phyloP scores from a whole-genome alignment of 2,888 invertebrate genomes.

The Hirtodrosophila trivittata region DNA sequence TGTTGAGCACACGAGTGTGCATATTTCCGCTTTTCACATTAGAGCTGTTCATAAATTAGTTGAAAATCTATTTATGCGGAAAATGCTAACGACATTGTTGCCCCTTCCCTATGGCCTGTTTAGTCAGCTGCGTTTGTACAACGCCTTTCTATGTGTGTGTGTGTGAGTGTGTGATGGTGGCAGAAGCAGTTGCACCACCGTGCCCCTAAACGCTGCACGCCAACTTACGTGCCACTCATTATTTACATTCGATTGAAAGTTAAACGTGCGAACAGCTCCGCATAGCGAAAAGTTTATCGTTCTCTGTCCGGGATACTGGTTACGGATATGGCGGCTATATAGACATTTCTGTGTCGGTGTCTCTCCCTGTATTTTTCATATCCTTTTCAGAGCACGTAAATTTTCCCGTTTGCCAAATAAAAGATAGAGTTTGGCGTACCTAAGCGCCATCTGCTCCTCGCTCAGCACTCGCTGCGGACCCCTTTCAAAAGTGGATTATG shows the following conservation, averaged over 20 bases:
- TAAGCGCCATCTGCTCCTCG: constrained; percentile 2
- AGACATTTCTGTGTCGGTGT: constrained; percentile 20
- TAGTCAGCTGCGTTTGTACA: constrained; percentile 14
- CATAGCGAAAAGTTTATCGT: constrained; percentile 59
- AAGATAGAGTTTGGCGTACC: constrained; percentile 69
- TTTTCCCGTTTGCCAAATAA: constrained; percentile 53
- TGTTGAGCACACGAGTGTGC: not conserved
- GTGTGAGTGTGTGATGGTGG: constrained; percentile 9
- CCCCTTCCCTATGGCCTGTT: constrained; percentile 6
- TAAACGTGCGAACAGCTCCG: constrained; percentile 72
- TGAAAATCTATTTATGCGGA: constrained; percentile 60
- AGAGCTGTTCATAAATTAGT: constrained; percentile 50
- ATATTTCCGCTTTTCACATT: constrained; percentile 4
- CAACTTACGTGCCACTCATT: constrained; percentile 63
- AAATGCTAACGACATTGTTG: constrained; percentile 27
- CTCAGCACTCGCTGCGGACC: constrained; percentile 17
- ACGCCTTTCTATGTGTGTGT: constrained; percentile 1
- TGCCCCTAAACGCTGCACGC: constrained; percentile 34
- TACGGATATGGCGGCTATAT: constrained; percentile 33
- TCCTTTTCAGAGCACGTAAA: constrained; percentile 61
- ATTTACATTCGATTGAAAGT: constrained; percentile 81
- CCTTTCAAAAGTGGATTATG: constrained; percentile 68
- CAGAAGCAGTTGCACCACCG: constrained; percentile 15
- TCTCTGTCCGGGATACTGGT: constrained; percentile 11
- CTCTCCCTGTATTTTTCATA: constrained; percentile 20